A percentile compares a stretch with the other conserved stretches of the same genome.
Evolutionary conservation across 2,888 invertebrate genomes (phyloP).

Genomic region (Chalcis sispes): DNA sequence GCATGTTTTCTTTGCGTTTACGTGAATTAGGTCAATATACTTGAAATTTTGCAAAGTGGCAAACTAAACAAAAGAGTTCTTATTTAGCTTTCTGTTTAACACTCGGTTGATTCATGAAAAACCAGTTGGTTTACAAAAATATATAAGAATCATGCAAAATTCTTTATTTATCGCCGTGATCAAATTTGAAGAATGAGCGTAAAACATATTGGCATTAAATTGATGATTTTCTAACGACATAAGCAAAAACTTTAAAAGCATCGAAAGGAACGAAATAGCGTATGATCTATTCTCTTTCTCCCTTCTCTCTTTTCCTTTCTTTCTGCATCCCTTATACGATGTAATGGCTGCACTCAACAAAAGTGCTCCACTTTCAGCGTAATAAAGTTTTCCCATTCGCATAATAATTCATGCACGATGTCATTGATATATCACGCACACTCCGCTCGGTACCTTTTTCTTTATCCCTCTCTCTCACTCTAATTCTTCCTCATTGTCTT

Average conservation of each 20-base stretch:
- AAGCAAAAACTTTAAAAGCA: not conserved
- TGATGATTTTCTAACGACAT: too few species aligned
- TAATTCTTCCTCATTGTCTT: conserved; percentile 11
- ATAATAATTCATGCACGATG: conserved; percentile 43
- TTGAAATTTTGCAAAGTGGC: too few species aligned
- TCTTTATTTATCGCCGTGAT: too few species aligned
- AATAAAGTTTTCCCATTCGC: conserved; percentile 46
- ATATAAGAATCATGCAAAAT: too few species aligned
- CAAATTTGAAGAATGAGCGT: too few species aligned
- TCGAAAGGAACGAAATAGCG: not conserved
- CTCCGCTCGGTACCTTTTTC: not conserved
- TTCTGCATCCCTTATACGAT: conserved; percentile 36
- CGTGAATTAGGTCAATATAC: too few species aligned
- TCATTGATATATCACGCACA: conserved; percentile 41
- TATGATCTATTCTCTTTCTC: not conserved
- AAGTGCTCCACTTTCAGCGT: conserved; percentile 43
- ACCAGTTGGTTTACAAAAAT: too few species aligned
- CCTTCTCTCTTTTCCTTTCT: not conserved
- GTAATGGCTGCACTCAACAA: conserved; percentile 45
- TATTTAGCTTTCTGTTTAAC: too few species aligned
- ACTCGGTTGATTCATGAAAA: too few species aligned
- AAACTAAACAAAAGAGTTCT: too few species aligned
- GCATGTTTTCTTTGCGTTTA: too few species aligned
- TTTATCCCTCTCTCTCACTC: conserved; percentile 5
- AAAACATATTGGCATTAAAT: too few species aligned